Evolutionary conservation across 2,888 invertebrate species (phyloP), one percentile per base, ranked within the genome.

Genomic region (Arge pagana): DNA sequence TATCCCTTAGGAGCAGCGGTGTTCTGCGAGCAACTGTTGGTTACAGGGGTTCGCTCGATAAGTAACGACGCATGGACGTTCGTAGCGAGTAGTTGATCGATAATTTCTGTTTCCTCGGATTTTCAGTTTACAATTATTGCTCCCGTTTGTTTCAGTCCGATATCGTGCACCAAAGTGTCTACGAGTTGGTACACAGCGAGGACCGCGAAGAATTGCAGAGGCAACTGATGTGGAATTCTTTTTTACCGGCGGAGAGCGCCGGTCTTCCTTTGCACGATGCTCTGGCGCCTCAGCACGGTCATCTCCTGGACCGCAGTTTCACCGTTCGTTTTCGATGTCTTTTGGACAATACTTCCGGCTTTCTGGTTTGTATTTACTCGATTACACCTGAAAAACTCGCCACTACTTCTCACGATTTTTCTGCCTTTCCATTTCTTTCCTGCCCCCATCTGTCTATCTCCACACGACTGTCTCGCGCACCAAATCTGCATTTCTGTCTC

Each of bases 271-370:
- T 96, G 54, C 90, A 93, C 72, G 96, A 97, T 66, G 90, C 91
- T 15, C 82, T 97, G 59, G 84, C 90, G 69, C 88, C 94, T 55
- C 96, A 96, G 65, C 88, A 96, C 79, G 85, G 87, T 63, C 90
- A 93, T 73, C 85, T 93, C 64, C 82, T 98, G 66, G 97, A 98
- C 79, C 85, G 98, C 67, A 96, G 95, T 78, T 97, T 99, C 74
- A 98, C 98, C 58, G 98, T 99, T 69, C 86, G 99, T 74, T 99
- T 99, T 85, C 88, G 99, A 70, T 99, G 99, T 83, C 85, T 99
- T 28, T 82, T 99, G 70, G 99, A 99, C 81, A 99, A 99, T 79
- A 99, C 99, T 68, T 99, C 98, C 68, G 99, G 99, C 56, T 99
- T 99, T 80, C 85, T 99, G 83, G 96, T 96, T 79, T 86, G 88